Evolutionary conservation across 1,140 invertebrate genomes (phyloP).

Genomic region (Laupala kohalensis): DNA sequence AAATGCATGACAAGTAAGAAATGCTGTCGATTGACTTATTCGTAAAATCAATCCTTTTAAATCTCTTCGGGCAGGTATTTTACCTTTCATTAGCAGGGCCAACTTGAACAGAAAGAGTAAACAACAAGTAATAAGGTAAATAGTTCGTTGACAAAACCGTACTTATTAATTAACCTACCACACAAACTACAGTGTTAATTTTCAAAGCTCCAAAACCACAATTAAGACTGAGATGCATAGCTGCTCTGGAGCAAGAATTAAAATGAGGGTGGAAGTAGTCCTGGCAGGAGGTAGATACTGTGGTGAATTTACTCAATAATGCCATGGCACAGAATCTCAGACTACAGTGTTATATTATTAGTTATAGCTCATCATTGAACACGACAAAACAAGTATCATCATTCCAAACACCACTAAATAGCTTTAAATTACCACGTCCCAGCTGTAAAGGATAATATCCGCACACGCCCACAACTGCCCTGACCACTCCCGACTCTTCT

Average conservation of each 20-base stretch:
- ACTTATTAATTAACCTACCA: background rate
- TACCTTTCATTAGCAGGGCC: conserved; percentile 50
- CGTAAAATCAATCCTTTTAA: conserved; percentile 46
- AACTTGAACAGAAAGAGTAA: conserved; percentile 42
- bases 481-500: background rate
- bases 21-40: conserved; percentile 59
- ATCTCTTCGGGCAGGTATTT: conserved; percentile 44
- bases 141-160: too few relatives aligned
- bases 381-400: too few relatives aligned
- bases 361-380: too few relatives aligned
- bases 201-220: background rate
- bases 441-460: too few relatives aligned
- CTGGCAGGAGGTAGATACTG: background rate
- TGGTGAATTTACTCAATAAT: background rate
- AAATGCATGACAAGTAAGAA: conserved; percentile 61
- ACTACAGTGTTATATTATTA: too few relatives aligned
- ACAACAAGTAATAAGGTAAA: conserved; percentile 5
- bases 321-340: too few relatives aligned
- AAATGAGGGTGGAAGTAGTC: background rate
- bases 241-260: background rate
- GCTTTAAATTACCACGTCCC: too few relatives aligned
- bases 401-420: too few relatives aligned
- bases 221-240: background rate
- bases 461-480: background rate
- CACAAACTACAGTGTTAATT: background rate